A percentile compares a stretch with the other conserved stretches of the same genome.
Evolutionary conservation across 2,888 invertebrate genomes (phyloP).

Genomic region (Autographa gamma): DNA sequence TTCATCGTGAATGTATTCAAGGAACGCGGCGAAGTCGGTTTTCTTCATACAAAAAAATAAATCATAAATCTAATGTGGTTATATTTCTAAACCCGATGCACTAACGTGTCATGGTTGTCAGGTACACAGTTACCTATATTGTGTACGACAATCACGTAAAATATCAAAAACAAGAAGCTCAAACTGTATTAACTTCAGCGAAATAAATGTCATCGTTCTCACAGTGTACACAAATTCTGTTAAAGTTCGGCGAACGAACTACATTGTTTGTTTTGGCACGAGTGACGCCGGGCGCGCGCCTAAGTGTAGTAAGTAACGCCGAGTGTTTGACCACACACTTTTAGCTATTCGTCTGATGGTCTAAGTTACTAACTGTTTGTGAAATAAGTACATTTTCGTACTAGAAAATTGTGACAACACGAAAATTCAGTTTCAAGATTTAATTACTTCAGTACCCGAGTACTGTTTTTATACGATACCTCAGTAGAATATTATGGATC

Average conservation of each 20-base stretch:
- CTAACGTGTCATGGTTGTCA: no score
- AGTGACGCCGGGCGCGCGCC: conserved; percentile 17
- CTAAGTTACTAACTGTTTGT: conserved; percentile 2
- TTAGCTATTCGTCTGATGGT: conserved; percentile 12
- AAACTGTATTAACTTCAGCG: conserved; percentile 12
- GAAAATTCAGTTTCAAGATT: neutral
- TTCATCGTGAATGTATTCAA: no score
- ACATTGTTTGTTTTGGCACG: conserved; percentile 47
- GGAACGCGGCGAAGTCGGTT: no score
- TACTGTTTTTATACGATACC: no score
- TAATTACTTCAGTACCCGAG: neutral
- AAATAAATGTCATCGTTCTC: conserved; percentile 32
- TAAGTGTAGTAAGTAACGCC: conserved; percentile 14
- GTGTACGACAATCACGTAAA: neutral
- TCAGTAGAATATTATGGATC: no score
- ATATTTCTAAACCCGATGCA: no score
- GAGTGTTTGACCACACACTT: conserved; percentile 26
- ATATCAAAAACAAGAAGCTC: conserved; percentile 2
- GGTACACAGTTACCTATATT: no score
- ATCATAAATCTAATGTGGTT: no score
- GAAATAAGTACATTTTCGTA: neutral
- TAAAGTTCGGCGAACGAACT: conserved; percentile 37
- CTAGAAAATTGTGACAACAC: neutral
- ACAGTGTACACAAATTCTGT: conserved; percentile 36
- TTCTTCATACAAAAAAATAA: no score